Base-by-base conservation (phyloP, 2,113 vertebrate genomes). In the Heliornis fulica region DNA sequence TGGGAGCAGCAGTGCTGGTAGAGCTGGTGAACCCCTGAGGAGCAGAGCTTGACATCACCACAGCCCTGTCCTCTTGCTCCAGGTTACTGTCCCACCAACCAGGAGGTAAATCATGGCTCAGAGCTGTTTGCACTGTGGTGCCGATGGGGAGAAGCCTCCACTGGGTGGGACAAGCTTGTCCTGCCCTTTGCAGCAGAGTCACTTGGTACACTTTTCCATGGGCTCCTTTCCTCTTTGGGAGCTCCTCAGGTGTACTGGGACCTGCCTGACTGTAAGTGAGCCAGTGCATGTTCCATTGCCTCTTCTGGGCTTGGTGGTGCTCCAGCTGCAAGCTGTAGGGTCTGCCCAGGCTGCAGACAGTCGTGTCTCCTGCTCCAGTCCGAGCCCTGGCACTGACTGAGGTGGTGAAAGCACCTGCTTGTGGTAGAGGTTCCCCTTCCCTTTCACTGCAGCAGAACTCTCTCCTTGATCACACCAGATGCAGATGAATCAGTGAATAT, bases 61-160 rank as follows among this genome's bases (percentile, higher is more conserved):
- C 4, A 10, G 53, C 41, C 59, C 59, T 3, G 1, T 9, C 7
- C 26, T 34, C 41, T 19, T 16, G 0, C 19, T 36, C 28, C 36
- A 12, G 59, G 20, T 8, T 31, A 6, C 70, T 53, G 16, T 25
- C 29, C 48, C 50, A 41, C 10, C 31, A 50, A 69, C 6, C 5
- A 1, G n/a, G 4, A 13, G 18, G 56, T 57, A 60, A 84, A 26
- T n/a, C 56, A 16, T 1, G 12, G 28, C 68, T 69, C 34, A 7
- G 31, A n/a, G 43, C 74, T 46, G 61, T 63, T 57, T 78, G n/a
- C 25, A 0, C 5, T 19, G 40, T 9, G 18, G 17, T 22, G 19
- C 4, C 40, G 68, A 61, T n/a, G 75, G 84, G 18, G 34, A 48
- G 34, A 60, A 71, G 22, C 64, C 75, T 32, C 28, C 28, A 5